Base-by-base conservation (phyloP, 2,888 invertebrate genomes). In the Pseudococcus jackbeardsleyi region DNA sequence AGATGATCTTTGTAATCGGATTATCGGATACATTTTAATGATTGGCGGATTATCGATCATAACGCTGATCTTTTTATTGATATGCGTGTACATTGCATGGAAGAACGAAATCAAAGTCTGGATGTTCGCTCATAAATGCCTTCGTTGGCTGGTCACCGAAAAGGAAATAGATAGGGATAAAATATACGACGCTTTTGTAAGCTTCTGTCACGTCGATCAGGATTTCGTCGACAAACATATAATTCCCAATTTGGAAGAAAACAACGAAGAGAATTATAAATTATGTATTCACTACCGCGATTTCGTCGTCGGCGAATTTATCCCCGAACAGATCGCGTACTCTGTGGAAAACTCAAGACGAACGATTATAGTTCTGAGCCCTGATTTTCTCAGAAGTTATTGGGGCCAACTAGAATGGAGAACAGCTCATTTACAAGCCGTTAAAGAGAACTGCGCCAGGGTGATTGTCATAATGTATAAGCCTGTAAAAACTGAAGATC, bases 361-460 rank as follows among this genome's bases (percentile, higher is more conserved):
- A 64, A 94, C 96, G 26, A 93, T 96, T 89, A 93, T 95, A 1
- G 92, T 96, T 84, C 91, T 96, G 72, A 94, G 95, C 15, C 93
- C 94, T 89, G 94, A 95, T 91, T 96, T 95, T 90, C 91, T 96
- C 12, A 93, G 95, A 89, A 96, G 95, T 89, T 93, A 94, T 15
- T 96, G 96, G 96, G 95, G 95, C 0, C 93, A 93, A 90, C 93
- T 95, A 92, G 96, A 96, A 91, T 96, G 96, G 91, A 93, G 94
- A n/a, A 93, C 94, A 2, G 95, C 96, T 3, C 94, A 97, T 92
- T 93, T 93, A 88, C 93, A 95, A 91, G 94, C 96, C 11, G 91
- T 95, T 19, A 93, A 92, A 72, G 95, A 95, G 90, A 94, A 94
- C 19, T 84, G 79, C 68, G 93, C 94, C 0, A 93, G 96, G 19